These are phyloP conservation scores for Trachythela sp. DNA, from an alignment of 64 coral and sea anemone genomes.

Conservation along the genomic window DNA sequence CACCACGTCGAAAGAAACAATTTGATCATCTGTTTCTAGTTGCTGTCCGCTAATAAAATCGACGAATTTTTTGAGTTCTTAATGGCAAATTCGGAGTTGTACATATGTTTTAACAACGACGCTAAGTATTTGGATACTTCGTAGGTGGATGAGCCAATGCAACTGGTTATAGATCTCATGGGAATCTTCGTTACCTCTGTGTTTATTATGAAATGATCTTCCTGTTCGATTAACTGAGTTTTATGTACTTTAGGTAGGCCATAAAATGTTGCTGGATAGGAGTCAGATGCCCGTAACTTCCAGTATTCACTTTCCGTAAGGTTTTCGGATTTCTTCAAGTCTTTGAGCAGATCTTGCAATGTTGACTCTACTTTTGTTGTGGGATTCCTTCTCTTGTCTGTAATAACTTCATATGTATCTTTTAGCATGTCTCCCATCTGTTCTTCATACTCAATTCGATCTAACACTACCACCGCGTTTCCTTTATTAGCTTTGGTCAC, in stretches of 20 bases:
- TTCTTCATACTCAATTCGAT: not conserved
- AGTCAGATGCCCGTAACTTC: not conserved
- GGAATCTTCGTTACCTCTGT: not conserved
- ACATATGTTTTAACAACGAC: not conserved
- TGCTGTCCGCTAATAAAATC: not conserved
- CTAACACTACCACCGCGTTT: not conserved
- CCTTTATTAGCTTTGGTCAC: not conserved
- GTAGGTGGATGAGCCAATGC: constrained; percentile 27
- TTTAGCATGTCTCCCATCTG: not conserved
- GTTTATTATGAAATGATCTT: constrained; percentile 14
- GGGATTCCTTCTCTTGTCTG: not conserved
- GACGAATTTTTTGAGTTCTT: not conserved
- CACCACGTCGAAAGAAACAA: not conserved
- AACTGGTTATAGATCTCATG: constrained; percentile 34
- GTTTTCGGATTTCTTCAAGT: not conserved
- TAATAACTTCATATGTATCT: not conserved
- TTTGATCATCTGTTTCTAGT: not conserved
- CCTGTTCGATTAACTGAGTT: not conserved
- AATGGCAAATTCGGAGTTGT: not conserved
- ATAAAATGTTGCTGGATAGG: not conserved
- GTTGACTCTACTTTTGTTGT: not conserved
- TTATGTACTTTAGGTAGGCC: constrained; percentile 30
- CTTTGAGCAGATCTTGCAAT: not conserved
- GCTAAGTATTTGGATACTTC: not conserved
- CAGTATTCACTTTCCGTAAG: not conserved